Conservation (phyloP, 2,888 invertebrate species). For the Euspilapteryx auroguttella region DNA sequence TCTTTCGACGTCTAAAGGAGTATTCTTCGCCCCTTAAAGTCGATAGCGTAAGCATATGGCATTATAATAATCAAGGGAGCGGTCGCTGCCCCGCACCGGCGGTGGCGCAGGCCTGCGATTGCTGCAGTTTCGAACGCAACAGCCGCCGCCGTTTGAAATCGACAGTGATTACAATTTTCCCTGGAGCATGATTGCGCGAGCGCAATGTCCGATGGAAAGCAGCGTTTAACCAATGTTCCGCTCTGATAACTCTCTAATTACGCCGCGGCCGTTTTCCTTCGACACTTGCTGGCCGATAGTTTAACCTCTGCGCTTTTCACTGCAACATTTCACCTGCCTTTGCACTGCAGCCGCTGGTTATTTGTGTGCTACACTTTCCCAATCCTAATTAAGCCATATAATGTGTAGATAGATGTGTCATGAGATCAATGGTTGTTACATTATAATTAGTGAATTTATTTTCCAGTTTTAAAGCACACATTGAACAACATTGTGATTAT, state of each 20-base stretch:
- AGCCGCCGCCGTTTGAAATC: constrained; percentile 48
- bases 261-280: constrained; percentile 45
- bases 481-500: too few species aligned
- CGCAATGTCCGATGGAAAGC: constrained; percentile 60
- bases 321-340: constrained; percentile 38
- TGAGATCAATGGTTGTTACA: too few species aligned
- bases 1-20: too few species aligned
- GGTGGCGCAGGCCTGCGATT: constrained; percentile 16
- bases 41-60: constrained; percentile 19
- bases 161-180: constrained; percentile 61
- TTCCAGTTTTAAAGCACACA: too few species aligned
- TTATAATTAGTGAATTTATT: too few species aligned
- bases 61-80: constrained; percentile 25
- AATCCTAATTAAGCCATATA: too few species aligned
- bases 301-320: constrained; percentile 51
- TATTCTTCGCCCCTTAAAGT: too few species aligned
- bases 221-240: constrained; percentile 58
- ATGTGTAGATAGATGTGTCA: too few species aligned
- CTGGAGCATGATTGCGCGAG: constrained; percentile 47
- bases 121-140: constrained; percentile 31
- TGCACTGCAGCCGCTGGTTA: constrained; percentile 20
- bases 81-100: too few species aligned
- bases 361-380: constrained; percentile 49
- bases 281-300: constrained; percentile 36
- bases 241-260: constrained; percentile 60